Base-by-base conservation (phyloP, 2,113 vertebrate species). In the Psephotus haematonotus region DNA sequence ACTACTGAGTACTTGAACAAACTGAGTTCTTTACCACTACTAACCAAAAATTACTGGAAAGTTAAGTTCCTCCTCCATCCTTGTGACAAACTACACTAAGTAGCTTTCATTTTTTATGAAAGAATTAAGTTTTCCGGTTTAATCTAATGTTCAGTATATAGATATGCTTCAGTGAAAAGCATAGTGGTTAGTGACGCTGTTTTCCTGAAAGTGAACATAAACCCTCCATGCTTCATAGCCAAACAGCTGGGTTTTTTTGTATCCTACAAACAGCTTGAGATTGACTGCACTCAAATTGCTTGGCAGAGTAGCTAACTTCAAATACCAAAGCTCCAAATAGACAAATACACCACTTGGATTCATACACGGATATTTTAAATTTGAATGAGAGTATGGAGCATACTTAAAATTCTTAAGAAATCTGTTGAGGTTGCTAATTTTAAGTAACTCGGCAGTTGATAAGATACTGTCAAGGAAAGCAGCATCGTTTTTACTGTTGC, bases 241-340 rank as follows among this genome's bases (percentile, higher is more conserved):
- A 97, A 97, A 96, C 97, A 98, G 95, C 97, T 98, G 97, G 91
- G 59, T 2, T 59, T 71, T 92, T 97, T 96, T 92, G 55, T 92
- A 67, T 94, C 88, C 83, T 83, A 77, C 67, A 89, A 97, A 90
- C 92, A 96, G 76, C 90, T 96, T 97, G 96, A 94, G 76, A 96
- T 57, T 93, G 93, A 92, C 81, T 96, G 65, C 52, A 60, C 70
- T 97, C 80, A 80, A 87, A 92, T 95, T 86, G 90, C 93, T 97
- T 98, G 97, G 95, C 96, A 94, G 79, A 95, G 46, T 47, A 72
- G 71, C 63, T 70, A 63, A 78, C 72, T 95, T 91, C 88, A 97
- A 97, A 97, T 95, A 97, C 86, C 82, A 92, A 96, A 98, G 93
- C 88, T 96, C 85, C 95, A 96, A 97, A 72, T 65, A 79, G 77